Base-by-base conservation (phyloP, 2,113 vertebrate species). In the Phalacrocorax pelagicus region DNA sequence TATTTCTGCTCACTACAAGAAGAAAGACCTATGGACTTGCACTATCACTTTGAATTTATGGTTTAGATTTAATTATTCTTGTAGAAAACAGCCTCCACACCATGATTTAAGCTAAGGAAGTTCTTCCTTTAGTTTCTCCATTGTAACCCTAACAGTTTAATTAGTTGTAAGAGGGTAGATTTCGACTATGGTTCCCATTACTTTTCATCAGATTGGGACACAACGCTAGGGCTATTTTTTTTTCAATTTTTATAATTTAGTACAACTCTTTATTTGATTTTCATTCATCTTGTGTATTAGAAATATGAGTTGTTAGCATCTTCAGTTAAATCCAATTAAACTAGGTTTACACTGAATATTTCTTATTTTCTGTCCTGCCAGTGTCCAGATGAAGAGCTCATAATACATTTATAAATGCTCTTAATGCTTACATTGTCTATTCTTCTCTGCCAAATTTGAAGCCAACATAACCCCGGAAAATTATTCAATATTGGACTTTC, bases 391-490 rank as follows among this genome's bases (percentile, higher is more conserved):
- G 2, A 94, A 57, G 24, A 89, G 34, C n/a, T 95, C 73, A 88
- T 96, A 92, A 98, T 66, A 92, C 62, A 86, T 96, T 90, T 92
- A 86, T 92, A 95, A 89, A 77, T 65, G 24, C 2, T 86, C 26
- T 93, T 88, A 94, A 89, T 80, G 84, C 46, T 88, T 38, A 46
- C 46, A 23, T 77, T 88, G 34, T 75, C 15, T 44, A 24, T 69
- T 74, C 14, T 49, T 66, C 72, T 63, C 36, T 94, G 26, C 26
- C 92, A 81, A 94, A 94, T 73, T 23, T 77, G 70, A 93, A 78
- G 63, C 5, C 30, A 95, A 84, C 88, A 81, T 26, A 94, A 4
- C 15, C 23, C 38, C 9, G 5, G 32, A 18, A 88, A 93, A 67
- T 72, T 54, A 87, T 92, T 52, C 13, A 71, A 12, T 77, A 88